Evolutionary conservation across 2,797 vertebrate species (phyloP).

Genomic region (Sebastes taczanowskii): DNA sequence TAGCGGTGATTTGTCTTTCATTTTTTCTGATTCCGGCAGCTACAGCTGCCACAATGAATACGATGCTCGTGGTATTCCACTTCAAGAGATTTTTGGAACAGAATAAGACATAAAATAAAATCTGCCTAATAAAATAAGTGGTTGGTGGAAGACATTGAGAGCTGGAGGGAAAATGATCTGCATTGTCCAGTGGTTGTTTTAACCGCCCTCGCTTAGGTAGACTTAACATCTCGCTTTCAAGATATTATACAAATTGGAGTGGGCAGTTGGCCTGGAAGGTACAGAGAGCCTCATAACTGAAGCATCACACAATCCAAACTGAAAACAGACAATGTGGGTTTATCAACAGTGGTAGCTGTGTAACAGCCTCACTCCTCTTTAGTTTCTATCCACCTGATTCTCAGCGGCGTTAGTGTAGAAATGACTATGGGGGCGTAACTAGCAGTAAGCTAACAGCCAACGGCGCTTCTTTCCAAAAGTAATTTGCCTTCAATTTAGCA

Average conservation of each 20-base stretch:
- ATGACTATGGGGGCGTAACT: no score
- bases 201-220: background rate
- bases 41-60: background rate
- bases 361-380: background rate
- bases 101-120: background rate
- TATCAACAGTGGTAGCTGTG: background rate
- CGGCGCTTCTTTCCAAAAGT: no score
- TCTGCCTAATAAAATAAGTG: background rate
- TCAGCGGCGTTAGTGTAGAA: rapidly evolving
- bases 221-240: background rate
- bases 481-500: no score
- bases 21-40: background rate
- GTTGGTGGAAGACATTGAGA: background rate
- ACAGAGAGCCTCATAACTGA: background rate
- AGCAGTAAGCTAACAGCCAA: no score
- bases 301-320: background rate
- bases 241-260: background rate
- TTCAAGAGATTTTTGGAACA: background rate
- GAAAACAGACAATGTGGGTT: background rate
- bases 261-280: background rate
- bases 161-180: background rate
- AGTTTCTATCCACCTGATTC: no score
- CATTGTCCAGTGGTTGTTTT: background rate
- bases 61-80: background rate
- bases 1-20: background rate